Evolutionary conservation across 2,113 vertebrate genomes (phyloP).

Genomic region (Entomyzon cyanotis): DNA sequence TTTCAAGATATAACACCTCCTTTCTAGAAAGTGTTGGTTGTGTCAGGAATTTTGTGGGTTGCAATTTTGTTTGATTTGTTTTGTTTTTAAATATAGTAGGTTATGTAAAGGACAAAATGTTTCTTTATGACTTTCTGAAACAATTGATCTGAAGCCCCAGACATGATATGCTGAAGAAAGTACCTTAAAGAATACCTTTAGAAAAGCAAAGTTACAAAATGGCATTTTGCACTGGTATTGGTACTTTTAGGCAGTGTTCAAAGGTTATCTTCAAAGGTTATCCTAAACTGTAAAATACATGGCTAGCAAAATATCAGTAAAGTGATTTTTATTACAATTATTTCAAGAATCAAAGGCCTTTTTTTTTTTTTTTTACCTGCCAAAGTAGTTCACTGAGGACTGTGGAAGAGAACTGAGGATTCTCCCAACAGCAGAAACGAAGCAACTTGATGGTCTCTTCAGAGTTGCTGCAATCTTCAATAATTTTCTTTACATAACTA

Average conservation of each 20-base stretch:
- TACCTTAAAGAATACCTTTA: neutral
- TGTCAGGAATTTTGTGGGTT: fast-evolving
- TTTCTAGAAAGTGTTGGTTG: neutral
- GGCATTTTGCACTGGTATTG: neutral
- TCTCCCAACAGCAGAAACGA: slow-evolving; percentile 99
- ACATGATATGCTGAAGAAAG: neutral
- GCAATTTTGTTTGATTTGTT: neutral
- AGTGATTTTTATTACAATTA: neutral
- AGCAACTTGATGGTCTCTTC: slow-evolving; percentile 98
- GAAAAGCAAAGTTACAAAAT: neutral
- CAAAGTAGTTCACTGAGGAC: slow-evolving; percentile 98
- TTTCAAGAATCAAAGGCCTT: neutral
- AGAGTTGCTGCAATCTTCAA: slow-evolving; percentile 99
- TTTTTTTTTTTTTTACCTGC: slow-evolving; percentile 85
- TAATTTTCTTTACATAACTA: slow-evolving; percentile 99
- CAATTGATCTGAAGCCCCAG: neutral
- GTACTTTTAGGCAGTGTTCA: neutral
- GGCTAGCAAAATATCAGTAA: neutral
- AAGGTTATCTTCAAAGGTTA: neutral
- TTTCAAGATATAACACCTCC: neutral
- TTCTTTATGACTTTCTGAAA: neutral
- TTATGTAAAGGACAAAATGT: neutral
- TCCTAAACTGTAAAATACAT: neutral
- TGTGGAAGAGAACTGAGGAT: slow-evolving; percentile 98
- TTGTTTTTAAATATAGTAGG: neutral